Base-by-base conservation (phyloP, 2,888 invertebrate species). In the Gortyna flavago region DNA sequence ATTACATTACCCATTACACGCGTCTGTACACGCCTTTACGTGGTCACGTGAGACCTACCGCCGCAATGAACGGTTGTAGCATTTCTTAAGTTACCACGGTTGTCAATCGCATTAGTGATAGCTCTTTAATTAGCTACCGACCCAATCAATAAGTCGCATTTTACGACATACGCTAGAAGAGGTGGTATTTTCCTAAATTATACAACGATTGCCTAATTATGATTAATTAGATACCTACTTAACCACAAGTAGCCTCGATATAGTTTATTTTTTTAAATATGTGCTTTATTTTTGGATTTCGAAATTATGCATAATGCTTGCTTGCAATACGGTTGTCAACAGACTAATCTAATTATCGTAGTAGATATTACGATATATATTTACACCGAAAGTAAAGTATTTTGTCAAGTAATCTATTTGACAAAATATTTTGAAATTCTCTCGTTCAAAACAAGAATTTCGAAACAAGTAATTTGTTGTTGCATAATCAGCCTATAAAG, bases 51-150 rank as follows among this genome's bases (percentile, higher is more conserved):
- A 35, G 7, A 29, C 41, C 21, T 16, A 35, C 0, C 32, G n/a
- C 18, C 68, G 38, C 5, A 65, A 59, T 69, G 25, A 51, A 35
- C 18, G 41, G 29, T 66, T 41, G 6, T 2, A 29, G 51, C 6
- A 18, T 66, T 32, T 18, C 6, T 35, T 64, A 62, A 35, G 54
- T 69, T 48, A 79, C 44, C 44, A 54, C 38, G 44, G n/a, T n/a
- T 70, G 69, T 84, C 54, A 57, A 66, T 66, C 7, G 11, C 21
- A 67, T 79, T 77, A 77, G 21, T 77, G 16, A 54, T 67, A 16
- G 16, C 2, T 54, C 11, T 1, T 54, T 25, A 54, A 77, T 61
- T 29, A 54, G 13, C 16, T 54, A 35, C 16, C 38, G 41, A 54
- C 21, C 29, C 21, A 66, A 66, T 54, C 0, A 51, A 29, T 77